phyloP scores from a whole-genome alignment of 2,888 invertebrate genomes.

The Acleris holmiana region DNA sequence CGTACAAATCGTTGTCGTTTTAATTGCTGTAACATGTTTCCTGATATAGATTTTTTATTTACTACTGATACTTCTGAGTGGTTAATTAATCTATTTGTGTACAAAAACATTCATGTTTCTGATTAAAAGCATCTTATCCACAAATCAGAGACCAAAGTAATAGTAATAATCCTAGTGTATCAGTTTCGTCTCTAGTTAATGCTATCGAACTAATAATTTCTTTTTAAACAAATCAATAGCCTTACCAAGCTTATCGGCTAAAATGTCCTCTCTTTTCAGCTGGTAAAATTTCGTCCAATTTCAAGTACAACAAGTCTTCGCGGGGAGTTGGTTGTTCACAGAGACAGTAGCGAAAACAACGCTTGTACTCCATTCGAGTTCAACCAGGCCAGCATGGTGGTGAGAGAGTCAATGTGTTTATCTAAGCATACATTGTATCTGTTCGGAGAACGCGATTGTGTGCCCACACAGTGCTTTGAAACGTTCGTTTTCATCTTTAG shows the following conservation, averaged over 20 bases:
- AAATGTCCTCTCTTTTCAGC: conserved; percentile 5
- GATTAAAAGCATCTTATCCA: too few species aligned
- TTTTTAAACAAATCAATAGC: too few species aligned
- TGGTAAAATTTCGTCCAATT: conserved; percentile 47
- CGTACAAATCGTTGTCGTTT: too few species aligned
- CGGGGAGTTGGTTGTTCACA: conserved; percentile 63
- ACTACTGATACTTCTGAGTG: too few species aligned
- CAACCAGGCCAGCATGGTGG: conserved; percentile 68
- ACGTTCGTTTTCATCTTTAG: background rate
- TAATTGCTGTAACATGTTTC: too few species aligned
- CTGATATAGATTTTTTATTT: too few species aligned
- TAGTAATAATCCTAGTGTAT: too few species aligned
- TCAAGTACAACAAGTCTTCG: conserved; percentile 50
- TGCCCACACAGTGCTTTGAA: background rate
- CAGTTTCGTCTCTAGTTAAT: too few species aligned
- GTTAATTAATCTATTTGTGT: too few species aligned
- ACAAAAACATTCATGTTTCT: too few species aligned
- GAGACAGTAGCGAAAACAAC: conserved; percentile 65
- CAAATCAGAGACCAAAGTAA: too few species aligned
- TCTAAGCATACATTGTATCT: conserved; percentile 29
- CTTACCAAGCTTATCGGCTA: background rate
- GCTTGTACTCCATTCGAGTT: conserved; percentile 66
- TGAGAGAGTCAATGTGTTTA: conserved; percentile 41
- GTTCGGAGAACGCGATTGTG: background rate
- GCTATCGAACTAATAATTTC: too few species aligned